A percentile compares a stretch with the other conserved stretches of the same genome.
Conservation (phyloP, 2,797 vertebrate species). For the Brachymystax lenok region DNA sequence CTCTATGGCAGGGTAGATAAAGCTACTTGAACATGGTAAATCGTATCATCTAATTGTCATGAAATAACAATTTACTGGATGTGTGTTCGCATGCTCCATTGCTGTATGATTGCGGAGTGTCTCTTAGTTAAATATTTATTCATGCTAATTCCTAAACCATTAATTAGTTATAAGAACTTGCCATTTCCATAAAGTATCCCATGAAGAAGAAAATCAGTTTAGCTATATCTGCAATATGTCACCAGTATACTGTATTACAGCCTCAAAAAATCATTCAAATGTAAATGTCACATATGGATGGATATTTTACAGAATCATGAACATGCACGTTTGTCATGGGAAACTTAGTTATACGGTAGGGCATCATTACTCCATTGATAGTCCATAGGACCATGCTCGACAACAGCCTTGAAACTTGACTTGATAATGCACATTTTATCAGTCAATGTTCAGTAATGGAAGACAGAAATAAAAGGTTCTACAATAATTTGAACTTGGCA, state of each 20-base stretch:
- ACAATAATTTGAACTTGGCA: constrained; percentile 14
- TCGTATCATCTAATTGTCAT: constrained; percentile 17
- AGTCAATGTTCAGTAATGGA: background rate
- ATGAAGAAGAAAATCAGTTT: background rate
- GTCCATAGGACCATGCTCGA: background rate
- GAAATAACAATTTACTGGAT: constrained; percentile 12
- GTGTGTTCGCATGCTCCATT: constrained; percentile 14
- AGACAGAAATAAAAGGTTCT: background rate
- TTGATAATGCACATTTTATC: background rate
- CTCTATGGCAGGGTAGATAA: background rate
- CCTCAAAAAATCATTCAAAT: background rate
- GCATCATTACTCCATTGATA: background rate
- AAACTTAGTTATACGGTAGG: background rate
- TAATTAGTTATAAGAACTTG: constrained; percentile 13
- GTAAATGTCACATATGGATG: background rate
- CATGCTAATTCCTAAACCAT: constrained; percentile 29
- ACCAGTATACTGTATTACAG: background rate
- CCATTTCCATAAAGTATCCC: background rate
- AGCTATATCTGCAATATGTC: background rate
- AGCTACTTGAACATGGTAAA: background rate
- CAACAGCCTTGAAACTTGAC: background rate
- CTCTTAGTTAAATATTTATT: constrained; percentile 31
- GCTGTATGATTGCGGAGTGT: constrained; percentile 22
- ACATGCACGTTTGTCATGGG: background rate
- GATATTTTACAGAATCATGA: background rate